phyloP scores from a whole-genome alignment of 2,797 vertebrate species.

The Toxotes lorentzi region DNA sequence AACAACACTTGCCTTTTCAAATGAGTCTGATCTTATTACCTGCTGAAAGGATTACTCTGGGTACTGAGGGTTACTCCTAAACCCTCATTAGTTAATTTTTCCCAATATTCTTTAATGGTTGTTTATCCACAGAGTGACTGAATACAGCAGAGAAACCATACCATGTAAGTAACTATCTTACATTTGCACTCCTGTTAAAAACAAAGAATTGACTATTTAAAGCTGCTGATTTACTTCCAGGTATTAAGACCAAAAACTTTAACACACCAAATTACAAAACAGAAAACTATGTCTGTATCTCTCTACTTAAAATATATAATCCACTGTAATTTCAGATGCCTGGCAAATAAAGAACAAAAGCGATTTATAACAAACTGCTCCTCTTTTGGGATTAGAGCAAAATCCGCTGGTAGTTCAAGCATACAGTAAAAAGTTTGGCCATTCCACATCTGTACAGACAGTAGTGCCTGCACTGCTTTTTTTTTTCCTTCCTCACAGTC shows the following conservation, averaged over 20 bases:
- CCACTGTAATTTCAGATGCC: not conserved
- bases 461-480: constrained; percentile 43
- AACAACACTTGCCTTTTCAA: too few species aligned
- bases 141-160: too few species aligned
- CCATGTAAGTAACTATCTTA: too few species aligned
- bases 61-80: too few species aligned
- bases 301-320: not conserved
- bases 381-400: not conserved
- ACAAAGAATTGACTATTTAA: not conserved
- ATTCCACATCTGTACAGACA: constrained; percentile 74
- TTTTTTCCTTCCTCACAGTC: constrained; percentile 28
- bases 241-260: not conserved
- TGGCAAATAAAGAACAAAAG: not conserved
- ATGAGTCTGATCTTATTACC: too few species aligned
- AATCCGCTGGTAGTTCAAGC: not conserved
- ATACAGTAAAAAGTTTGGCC: constrained; percentile 20
- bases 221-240: not conserved
- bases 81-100: too few species aligned
- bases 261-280: not conserved
- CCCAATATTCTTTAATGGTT: too few species aligned
- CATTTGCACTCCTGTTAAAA: not conserved
- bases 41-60: too few species aligned
- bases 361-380: not conserved
- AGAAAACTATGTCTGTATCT: not conserved
- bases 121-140: too few species aligned